Base-by-base conservation (phyloP, 1,140 invertebrate genomes). In the Adoxophyes honmai region DNA sequence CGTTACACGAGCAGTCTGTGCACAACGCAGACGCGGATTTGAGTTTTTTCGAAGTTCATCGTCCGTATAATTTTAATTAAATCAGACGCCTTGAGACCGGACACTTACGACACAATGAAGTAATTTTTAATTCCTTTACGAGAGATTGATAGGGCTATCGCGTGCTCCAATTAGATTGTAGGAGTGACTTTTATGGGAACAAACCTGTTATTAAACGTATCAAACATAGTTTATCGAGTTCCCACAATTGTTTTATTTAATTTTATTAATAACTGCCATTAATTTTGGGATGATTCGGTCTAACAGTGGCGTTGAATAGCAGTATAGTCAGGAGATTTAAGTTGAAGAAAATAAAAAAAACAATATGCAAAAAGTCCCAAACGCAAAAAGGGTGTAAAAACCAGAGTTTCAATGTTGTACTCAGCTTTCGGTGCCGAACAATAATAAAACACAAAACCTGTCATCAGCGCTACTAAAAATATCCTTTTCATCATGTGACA, bases 81-180 rank as follows among this genome's bases (percentile, higher is more conserved):
- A 62, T 62, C 37, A 51, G 10, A 42, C 16, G 36, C 11, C 18
- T 15, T 33, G 33, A 16, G 52, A 28, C 42, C 42, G 18, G 42
- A 48, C 42, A 52, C 28, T 34, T 35, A 10, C 37, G 28, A 57
- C 9, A 68, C 55, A 62, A 59, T 61, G 57, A 63, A 62, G 55
- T 42, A 58, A 62, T 60, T 52, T 61, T 56, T 48, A 37, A 57
- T 64, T 64, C 35, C 52, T 59, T 63, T 63, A 60, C 35, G 16
- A 52, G 59, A 66, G 66, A 78, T 68, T 74, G 57, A 76, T 76
- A 69, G 62, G 52, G 39, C 60, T 52, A 68, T 74, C 61, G 69
- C 75, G 69, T 78, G 75, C 54, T 64, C 62, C 67, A 68, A 72
- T 74, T 76, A 70, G 62, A 63, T 60, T 33, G 34, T 51, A 11